phyloP scores from a whole-genome alignment of 2,888 invertebrate genomes.

The Drosophila meridiana region DNA sequence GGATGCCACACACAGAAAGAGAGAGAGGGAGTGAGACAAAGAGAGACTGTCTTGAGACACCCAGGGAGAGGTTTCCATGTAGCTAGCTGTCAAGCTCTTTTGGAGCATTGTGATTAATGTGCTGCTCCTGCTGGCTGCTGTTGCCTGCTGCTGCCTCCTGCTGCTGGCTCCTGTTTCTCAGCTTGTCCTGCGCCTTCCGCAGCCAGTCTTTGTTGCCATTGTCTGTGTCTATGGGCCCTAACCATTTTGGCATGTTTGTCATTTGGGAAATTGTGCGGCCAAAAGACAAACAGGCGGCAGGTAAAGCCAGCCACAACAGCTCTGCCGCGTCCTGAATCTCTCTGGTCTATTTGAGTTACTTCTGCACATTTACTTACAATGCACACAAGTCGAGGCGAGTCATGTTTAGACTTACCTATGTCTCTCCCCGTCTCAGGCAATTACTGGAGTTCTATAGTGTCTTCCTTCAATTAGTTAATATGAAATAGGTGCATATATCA shows the following conservation, averaged over 20 bases:
- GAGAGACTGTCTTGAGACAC: slow-evolving; percentile 53
- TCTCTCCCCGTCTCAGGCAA: background rate
- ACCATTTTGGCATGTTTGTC: slow-evolving; percentile 82
- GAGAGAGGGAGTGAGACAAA: background rate
- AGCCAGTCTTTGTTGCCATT: slow-evolving; percentile 60
- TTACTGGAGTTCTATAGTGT: slow-evolving; percentile 15
- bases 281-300: slow-evolving; percentile 76
- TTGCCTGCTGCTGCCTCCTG: slow-evolving; percentile 36
- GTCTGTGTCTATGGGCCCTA: slow-evolving; percentile 60
- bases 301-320: slow-evolving; percentile 44
- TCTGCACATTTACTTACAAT: slow-evolving; percentile 42
- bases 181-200: slow-evolving; percentile 34
- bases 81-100: slow-evolving; percentile 79
- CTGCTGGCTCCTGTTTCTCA: slow-evolving; percentile 24
- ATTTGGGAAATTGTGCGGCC: slow-evolving; percentile 81
- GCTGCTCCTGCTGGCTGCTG: slow-evolving; percentile 55
- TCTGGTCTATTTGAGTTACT: slow-evolving; percentile 38
- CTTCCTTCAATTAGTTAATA: slow-evolving; percentile 5
- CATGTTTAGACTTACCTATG: slow-evolving; percentile 17
- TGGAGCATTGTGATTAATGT: slow-evolving; percentile 79
- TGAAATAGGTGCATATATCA: background rate
- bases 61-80: slow-evolving; percentile 73
- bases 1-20: slow-evolving; percentile 74
- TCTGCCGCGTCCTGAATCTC: slow-evolving; percentile 7
- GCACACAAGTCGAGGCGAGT: slow-evolving; percentile 12